Base-by-base conservation (phyloP, 2,113 vertebrate genomes). In the Fregata magnificens region DNA sequence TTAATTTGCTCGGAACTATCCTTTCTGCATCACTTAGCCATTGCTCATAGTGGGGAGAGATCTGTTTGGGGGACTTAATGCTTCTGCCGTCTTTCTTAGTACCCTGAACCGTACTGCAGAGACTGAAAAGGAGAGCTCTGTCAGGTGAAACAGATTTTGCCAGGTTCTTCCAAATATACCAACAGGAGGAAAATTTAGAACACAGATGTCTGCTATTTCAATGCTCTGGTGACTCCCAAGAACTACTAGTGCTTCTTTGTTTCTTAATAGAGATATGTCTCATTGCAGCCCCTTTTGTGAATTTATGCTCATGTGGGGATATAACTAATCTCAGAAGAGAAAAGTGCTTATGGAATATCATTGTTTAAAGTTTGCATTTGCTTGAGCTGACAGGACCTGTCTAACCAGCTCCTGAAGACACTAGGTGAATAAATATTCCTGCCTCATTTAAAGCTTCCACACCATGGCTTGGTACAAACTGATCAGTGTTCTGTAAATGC, bases 381-480 rank as follows among this genome's bases (percentile, higher is more conserved):
- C 34, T 42, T 40, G 49, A 88, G 34, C 67, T 69, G 73, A n/a
- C 34, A 40, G 73, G 61, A 62, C 31, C 53, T 2, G 0, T 53
- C 61, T 29, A 20, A 8, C 50, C 67, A 69, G 84, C 78, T 59
- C 58, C 79, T 53, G 65, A 47, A 42, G 55, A 24, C 6, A 13
- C 47, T 1, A 62, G 47, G 67, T 74, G 32, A 55, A 67, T 47
- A 58, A 49, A 63, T 44, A n/a, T 20, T 79, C 38, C 74, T 66
- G 58, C 76, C 61, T 63, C 49, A 6, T 10, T 55, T 19, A 49
- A n/a, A 82, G 53, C 77, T 49, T 65, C 52, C 47, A 26, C 77
- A 24, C 16, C 0, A 0, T 16, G 28, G 70, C 63, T 78, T 9
- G 12, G n/a, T 28, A 7, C 71, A 28, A 58, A 34, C 44, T 2